Percentiles rank a stretch among this genome's conserved stretches.
These are phyloP conservation scores for Prunella himalayana DNA, from an alignment of 2,113 vertebrate genomes.

Conservation along the genomic window DNA sequence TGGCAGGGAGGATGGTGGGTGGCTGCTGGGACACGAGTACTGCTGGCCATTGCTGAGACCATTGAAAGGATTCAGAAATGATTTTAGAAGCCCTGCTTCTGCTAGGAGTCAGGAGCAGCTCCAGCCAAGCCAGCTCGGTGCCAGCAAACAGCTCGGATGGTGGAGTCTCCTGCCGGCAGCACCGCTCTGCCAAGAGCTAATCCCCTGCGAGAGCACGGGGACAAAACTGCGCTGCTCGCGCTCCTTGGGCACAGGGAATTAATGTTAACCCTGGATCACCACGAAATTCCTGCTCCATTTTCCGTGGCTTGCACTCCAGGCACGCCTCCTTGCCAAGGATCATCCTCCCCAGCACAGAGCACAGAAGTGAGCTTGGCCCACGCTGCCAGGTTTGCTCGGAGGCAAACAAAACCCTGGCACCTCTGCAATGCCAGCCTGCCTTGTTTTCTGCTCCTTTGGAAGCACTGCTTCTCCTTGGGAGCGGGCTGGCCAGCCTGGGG, in stretches of 20 bases:
- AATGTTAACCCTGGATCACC: neutral
- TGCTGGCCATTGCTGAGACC: neutral
- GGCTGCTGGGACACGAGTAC: rapidly evolving
- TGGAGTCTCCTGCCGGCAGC: conserved; percentile 11
- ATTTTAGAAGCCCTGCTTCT: neutral
- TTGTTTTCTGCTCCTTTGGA: neutral
- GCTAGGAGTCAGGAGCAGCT: neutral
- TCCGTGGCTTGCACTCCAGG: neutral
- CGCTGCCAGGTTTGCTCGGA: neutral
- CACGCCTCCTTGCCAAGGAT: neutral
- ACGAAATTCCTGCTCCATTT: neutral
- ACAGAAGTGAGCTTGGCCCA: neutral
- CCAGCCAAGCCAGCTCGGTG: neutral
- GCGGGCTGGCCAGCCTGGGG: neutral
- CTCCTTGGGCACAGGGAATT: neutral
- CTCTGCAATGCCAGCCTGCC: neutral
- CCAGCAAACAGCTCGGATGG: conserved; percentile 38
- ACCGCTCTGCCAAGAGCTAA: conserved; percentile 11
- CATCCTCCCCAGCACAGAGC: rapidly evolving
- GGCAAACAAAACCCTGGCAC: conserved; percentile 19
- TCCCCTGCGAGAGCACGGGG: neutral
- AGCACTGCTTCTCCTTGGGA: neutral
- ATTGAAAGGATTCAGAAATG: neutral
- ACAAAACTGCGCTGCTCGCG: neutral
- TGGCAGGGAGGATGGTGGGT: neutral